Conservation (phyloP, 37 sponge, comb jelly and placozoan genomes). For the Ephydatia muelleri region DNA sequence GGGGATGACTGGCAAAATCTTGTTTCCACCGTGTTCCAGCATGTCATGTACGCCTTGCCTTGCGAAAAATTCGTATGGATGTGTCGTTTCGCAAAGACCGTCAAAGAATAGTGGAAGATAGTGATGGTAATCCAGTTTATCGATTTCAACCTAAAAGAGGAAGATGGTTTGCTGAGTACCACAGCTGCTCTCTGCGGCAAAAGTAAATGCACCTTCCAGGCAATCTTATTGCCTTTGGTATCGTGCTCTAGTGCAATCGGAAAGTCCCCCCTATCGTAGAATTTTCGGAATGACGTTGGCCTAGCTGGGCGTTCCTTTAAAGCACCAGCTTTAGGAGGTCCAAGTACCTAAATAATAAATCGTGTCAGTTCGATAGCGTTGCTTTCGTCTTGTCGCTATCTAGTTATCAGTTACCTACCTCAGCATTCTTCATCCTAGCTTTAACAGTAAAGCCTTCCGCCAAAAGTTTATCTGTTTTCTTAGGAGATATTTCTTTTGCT, state of each 20-base stretch:
- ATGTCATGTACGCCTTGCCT: conserved; percentile 99
- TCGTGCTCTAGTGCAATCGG: conserved; percentile 98
- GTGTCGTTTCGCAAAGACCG: conserved; percentile 93
- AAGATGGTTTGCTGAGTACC: neutral
- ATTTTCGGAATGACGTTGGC: conserved; percentile 92
- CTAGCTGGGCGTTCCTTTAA: conserved; percentile 78
- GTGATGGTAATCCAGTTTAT: conserved; percentile 98
- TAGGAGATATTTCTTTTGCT: neutral
- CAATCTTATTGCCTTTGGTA: conserved; percentile 99
- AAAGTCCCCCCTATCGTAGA: conserved; percentile 98
- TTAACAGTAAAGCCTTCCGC: conserved; percentile 90
- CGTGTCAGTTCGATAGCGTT: neutral
- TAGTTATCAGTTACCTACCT: conserved; percentile 43
- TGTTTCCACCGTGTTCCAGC: conserved; percentile 93
- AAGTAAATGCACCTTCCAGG: conserved; percentile 86
- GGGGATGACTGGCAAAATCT: conserved; percentile 96
- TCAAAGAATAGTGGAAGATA: conserved; percentile 99
- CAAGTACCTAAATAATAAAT: conserved; percentile 50
- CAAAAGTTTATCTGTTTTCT: neutral
- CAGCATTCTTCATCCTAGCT: conserved; percentile 85
- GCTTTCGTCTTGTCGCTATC: neutral
- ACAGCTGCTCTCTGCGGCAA: neutral
- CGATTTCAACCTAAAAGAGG: conserved; percentile 88
- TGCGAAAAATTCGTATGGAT: conserved; percentile 99
- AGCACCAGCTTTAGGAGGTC: conserved; percentile 92